phyloP scores from a whole-genome alignment of 1,140 invertebrate species.

The Diabrotica undecimpunctata region DNA sequence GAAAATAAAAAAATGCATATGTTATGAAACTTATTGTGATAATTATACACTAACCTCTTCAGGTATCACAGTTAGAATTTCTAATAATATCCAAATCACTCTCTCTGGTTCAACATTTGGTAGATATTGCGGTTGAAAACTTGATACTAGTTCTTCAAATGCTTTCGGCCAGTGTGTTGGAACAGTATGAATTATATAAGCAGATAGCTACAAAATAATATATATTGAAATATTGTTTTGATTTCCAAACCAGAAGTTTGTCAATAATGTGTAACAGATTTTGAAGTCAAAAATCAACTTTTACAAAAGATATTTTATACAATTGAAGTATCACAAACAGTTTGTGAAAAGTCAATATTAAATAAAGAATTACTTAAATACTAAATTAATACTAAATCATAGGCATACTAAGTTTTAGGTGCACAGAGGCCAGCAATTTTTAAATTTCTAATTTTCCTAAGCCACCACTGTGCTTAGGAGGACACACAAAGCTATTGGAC shows the following conservation, averaged over 20 bases:
- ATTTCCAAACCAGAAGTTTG: no score
- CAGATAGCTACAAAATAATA: slow-evolving; percentile 55
- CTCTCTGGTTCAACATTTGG: slow-evolving; percentile 54
- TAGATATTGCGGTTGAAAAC: slow-evolving; percentile 60
- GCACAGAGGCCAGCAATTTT: neutral
- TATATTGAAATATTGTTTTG: neutral
- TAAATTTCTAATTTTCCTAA: slow-evolving; percentile 1
- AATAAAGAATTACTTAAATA: no score
- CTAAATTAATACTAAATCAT: slow-evolving; percentile 12
- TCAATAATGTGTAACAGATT: no score
- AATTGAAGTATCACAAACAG: slow-evolving; percentile 15
- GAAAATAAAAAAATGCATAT: no score
- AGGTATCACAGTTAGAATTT: slow-evolving; percentile 74
- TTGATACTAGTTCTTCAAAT: slow-evolving; percentile 60
- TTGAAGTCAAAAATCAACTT: no score
- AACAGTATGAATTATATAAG: slow-evolving; percentile 64
- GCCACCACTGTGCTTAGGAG: neutral
- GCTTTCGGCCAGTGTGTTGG: slow-evolving; percentile 61
- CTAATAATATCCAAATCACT: slow-evolving; percentile 62
- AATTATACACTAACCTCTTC: slow-evolving; percentile 62
- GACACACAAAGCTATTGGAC: no score
- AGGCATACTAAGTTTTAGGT: neutral
- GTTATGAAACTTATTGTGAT: no score
- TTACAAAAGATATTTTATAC: neutral
- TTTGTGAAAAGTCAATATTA: slow-evolving; percentile 19